Base-by-base conservation (phyloP, 2,888 invertebrate genomes). In the Lymantria dispar region DNA sequence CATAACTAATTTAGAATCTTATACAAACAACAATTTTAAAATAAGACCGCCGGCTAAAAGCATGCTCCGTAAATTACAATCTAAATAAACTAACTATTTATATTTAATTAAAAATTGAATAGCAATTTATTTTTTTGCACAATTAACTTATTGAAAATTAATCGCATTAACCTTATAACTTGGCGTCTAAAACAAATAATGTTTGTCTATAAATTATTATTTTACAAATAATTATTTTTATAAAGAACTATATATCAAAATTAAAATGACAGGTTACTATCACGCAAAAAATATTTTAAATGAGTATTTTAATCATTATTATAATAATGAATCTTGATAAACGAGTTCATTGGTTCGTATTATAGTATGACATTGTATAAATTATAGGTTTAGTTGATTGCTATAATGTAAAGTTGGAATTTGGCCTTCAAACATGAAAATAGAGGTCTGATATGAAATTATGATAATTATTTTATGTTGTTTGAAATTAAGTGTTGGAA, bases 31-130 rank as follows among this genome's bases (percentile, higher is more conserved):
- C 39, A 52, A 54, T 54, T 47, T 41, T 50, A 37, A 52, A 57
- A 54, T 31, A 1, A 48, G 47, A 53, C 59, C 56, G 7, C 36
- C 43, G 56, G 64, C 59, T 11, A 50, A 33, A 29, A 53, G 44
- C 47, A 42, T 43, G 46, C 11, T 49, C 10, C 45, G 58, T 60
- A 64, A 64, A 64, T 58, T 48, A 54, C 51, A 62, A 64, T 64
- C 52, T 52, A 52, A 49, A 36, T 47, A 43, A 54, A 56, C 45
- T 56, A 55, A 54, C 49, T 52, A 48, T 40, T 3, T 52, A 51
- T 45, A 46, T 48, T 48, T 47, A 64, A 42, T 44, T 30, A 46
- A 47, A 50, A 43, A 10, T 41, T 11, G 36, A n/a, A 31, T 9
- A 31, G 39, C 44, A 22, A 37, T 52, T 38, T 42, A 52, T 53